phyloP scores from a whole-genome alignment of 2,113 vertebrate species.

The Pagrus major region DNA sequence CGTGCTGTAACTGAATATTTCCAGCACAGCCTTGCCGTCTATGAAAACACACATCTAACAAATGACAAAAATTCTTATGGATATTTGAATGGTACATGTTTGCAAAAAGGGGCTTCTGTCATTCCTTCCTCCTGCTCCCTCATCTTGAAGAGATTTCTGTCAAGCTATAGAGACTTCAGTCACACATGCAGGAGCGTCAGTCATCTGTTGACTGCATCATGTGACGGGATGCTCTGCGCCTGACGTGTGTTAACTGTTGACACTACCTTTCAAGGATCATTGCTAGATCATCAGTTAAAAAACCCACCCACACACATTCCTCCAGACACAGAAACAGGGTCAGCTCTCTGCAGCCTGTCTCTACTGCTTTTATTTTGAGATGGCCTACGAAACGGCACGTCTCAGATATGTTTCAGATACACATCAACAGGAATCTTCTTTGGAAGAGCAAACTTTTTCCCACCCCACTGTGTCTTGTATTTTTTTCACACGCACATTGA shows the following conservation, averaged over 20 bases:
- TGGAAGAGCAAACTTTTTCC: slow-evolving; percentile 6
- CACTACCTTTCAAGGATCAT: slow-evolving; percentile 44
- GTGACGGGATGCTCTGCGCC: slow-evolving; percentile 44
- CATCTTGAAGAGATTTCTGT: background rate
- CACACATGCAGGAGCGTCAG: background rate
- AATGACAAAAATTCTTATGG: background rate
- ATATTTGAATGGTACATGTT: slow-evolving; percentile 1
- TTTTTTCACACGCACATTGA: slow-evolving; percentile 15
- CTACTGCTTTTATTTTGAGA: slow-evolving; percentile 31
- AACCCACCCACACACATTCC: slow-evolving; percentile 46
- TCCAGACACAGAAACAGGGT: slow-evolving; percentile 55
- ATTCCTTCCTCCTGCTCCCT: background rate
- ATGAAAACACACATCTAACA: background rate
- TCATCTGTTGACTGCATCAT: slow-evolving; percentile 3
- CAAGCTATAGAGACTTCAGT: background rate
- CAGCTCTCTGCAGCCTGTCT: slow-evolving; percentile 43
- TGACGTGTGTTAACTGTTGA: slow-evolving; percentile 44
- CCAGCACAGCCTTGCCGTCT: background rate
- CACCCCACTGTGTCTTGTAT: background rate
- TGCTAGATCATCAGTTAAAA: slow-evolving; percentile 39
- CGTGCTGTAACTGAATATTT: background rate
- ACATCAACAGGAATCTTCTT: slow-evolving; percentile 28
- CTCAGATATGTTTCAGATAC: slow-evolving; percentile 9
- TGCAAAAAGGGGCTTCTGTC: slow-evolving; percentile 18
- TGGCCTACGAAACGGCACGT: slow-evolving; percentile 4